These are phyloP conservation scores for Darevskia nairensis DNA, from an alignment of 2,797 vertebrate genomes.

Conservation along the genomic window DNA sequence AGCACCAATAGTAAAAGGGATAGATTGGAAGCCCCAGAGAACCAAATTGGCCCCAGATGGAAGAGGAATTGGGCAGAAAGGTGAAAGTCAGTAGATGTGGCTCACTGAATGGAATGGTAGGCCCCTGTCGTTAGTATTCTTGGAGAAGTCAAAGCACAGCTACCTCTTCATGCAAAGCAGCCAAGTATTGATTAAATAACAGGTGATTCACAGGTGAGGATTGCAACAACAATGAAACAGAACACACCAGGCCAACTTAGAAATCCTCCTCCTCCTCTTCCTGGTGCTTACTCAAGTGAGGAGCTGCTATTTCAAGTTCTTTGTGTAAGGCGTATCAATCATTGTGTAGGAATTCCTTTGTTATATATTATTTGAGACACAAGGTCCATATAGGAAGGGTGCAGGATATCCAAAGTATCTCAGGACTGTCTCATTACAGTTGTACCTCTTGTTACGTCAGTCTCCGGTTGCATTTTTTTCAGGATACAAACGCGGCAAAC, in stretches of 20 bases:
- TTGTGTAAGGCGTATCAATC: neutral
- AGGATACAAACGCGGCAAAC: too few species aligned
- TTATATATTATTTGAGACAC: constrained; percentile 14
- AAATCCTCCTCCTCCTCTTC: neutral
- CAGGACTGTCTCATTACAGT: constrained; percentile 41
- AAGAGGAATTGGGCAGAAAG: neutral
- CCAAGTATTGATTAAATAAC: neutral
- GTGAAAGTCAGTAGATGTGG: neutral
- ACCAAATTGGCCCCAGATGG: neutral
- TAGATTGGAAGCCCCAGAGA: neutral
- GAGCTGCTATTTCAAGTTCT: neutral
- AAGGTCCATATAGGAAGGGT: constrained; percentile 43
- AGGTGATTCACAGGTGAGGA: too few species aligned
- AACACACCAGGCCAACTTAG: neutral
- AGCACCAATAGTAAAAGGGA: neutral
- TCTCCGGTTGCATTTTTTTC: too few species aligned
- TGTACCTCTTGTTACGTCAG: too few species aligned
- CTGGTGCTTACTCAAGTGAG: neutral
- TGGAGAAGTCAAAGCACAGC: neutral
- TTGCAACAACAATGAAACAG: neutral
- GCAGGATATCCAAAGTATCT: constrained; percentile 57
- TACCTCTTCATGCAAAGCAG: neutral
- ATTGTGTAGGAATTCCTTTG: neutral
- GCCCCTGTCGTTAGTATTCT: neutral
- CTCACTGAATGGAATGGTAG: neutral